Evolutionary conservation across 2,888 invertebrate genomes (phyloP).

Genomic region (Lasius platythorax): DNA sequence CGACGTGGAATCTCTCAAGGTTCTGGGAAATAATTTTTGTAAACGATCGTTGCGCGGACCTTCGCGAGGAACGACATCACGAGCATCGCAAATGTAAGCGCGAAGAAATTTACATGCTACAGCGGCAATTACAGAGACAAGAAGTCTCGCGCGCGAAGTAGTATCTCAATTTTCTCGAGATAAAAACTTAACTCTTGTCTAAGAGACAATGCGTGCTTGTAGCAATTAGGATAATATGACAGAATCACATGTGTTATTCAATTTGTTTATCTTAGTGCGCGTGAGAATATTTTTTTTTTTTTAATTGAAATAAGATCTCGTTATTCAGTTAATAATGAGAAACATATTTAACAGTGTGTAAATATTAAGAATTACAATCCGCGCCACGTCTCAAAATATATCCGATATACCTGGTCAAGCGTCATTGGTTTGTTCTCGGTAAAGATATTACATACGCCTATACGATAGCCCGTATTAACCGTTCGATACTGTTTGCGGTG

Average conservation of each 20-base stretch:
- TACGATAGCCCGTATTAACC: conserved; percentile 49
- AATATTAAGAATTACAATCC: background rate
- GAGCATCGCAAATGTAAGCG: background rate
- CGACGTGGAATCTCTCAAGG: conserved; percentile 71
- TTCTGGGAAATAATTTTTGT: conserved; percentile 66
- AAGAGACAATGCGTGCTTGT: background rate
- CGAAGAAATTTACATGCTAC: background rate
- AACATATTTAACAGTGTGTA: background rate
- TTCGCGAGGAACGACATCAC: background rate
- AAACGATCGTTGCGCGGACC: conserved; percentile 23
- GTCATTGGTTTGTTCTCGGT: conserved; percentile 53
- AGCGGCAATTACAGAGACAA: background rate
- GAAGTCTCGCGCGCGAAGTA: background rate
- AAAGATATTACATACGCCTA: conserved; percentile 63
- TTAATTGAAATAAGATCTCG: background rate
- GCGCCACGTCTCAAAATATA: background rate
- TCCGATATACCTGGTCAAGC: conserved; percentile 4
- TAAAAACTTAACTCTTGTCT: background rate
- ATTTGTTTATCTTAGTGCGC: background rate
- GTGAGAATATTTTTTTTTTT: background rate
- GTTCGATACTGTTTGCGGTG: conserved; percentile 68
- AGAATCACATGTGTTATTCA: background rate
- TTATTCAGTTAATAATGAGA: background rate
- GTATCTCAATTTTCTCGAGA: background rate
- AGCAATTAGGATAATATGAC: background rate